These are phyloP conservation scores for Sceloporus tristichus DNA, from an alignment of 2,113 vertebrate species.

Conservation along the genomic window DNA sequence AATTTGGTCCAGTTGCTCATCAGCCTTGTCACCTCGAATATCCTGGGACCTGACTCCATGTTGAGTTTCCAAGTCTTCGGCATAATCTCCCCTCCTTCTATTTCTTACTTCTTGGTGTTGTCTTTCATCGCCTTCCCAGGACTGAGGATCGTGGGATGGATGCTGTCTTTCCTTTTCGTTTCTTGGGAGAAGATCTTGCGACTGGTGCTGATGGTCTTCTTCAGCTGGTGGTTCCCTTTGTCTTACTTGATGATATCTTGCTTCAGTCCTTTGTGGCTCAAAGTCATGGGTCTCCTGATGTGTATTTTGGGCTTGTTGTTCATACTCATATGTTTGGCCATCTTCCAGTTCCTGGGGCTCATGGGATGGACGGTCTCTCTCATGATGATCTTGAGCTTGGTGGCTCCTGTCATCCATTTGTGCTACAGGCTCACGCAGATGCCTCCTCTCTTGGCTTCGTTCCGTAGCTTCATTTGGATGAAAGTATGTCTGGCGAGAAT, in stretches of 20 bases:
- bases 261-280: not conserved
- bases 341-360: not conserved
- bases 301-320: too few relatives aligned
- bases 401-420: not conserved
- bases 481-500: not conserved
- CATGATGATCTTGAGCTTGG: too few relatives aligned
- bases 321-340: not conserved
- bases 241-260: accelerated
- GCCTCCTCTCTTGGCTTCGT: not conserved
- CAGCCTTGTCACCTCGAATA: accelerated
- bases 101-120: not conserved
- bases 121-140: not conserved
- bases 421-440: not conserved
- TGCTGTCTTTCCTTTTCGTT: not conserved
- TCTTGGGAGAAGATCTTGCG: too few relatives aligned
- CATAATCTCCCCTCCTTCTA: not conserved
- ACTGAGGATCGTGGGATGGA: not conserved
- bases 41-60: not conserved
- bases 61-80: accelerated
- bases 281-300: too few relatives aligned
- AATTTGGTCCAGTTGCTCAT: not conserved
- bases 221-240: not conserved
- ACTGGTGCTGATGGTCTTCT: accelerated
- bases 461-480: not conserved
- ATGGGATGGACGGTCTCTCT: not conserved